These are phyloP conservation scores for rabbit (Oryctolagus cuniculus) DNA, from an alignment of 2,113 vertebrate genomes.

Conservation along the genomic window mOryCun1.1 NC_091442.1:53076501-53077000, in stretches of 20 bases:
- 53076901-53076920: conserved; percentile 35
- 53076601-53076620: conserved; percentile 33
- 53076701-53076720: neutral
- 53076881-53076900: conserved; percentile 62
- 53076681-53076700: neutral
- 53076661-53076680: neutral
- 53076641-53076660: neutral
- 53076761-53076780: conserved; percentile 27
- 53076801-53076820: conserved; percentile 78
- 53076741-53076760: conserved; percentile 35
- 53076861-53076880: conserved; percentile 74
- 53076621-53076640: conserved; percentile 30
- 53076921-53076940: conserved; percentile 32
- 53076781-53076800: conserved; percentile 18
- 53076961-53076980: neutral
- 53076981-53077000: conserved; percentile 5
- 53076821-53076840: conserved; percentile 72
- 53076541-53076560: conserved; percentile 68
- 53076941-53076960: conserved; percentile 71
- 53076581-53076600: conserved; percentile 45
- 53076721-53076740: neutral
- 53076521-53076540: conserved; percentile 62
- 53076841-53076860: conserved; percentile 73
- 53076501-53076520: conserved; percentile 49
- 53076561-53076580: neutral